phyloP scores from a whole-genome alignment of 2,888 invertebrate species.

The Sericinus montela region DNA sequence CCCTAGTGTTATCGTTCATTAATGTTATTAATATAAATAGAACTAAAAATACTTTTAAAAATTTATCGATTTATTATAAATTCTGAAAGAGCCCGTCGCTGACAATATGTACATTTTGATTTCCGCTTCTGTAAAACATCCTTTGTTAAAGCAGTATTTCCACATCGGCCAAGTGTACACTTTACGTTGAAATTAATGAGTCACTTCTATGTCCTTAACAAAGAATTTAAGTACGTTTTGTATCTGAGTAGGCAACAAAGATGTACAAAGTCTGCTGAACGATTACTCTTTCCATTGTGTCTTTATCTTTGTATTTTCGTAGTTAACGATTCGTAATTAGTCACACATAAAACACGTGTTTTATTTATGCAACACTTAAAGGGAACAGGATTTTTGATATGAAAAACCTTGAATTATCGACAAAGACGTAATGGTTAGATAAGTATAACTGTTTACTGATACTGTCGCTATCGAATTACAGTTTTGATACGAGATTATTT shows the following conservation, averaged over 20 bases:
- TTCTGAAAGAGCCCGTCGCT: too few relatives aligned
- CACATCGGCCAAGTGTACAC: conserved; percentile 13
- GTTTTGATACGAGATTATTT: conserved; percentile 7
- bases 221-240: conserved; percentile 26
- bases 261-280: conserved; percentile 23
- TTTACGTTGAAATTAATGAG: conserved; percentile 28
- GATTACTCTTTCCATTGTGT: conserved; percentile 26
- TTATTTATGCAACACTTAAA: conserved; percentile 5
- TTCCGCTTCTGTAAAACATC: conserved; percentile 1
- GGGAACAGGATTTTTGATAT: conserved; percentile 31
- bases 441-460: conserved; percentile 19
- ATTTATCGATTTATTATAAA: too few relatives aligned
- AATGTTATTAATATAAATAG: too few relatives aligned
- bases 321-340: conserved; percentile 28
- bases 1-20: too few relatives aligned
- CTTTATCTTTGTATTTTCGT: conserved; percentile 28
- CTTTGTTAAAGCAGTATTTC: conserved; percentile 11
- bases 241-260: conserved; percentile 21
- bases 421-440: conserved; percentile 6
- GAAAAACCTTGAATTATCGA: conserved; percentile 26
- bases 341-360: conserved; percentile 3
- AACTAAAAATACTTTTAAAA: too few relatives aligned
- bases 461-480: conserved; percentile 16
- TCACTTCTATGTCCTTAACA: conserved; percentile 28
- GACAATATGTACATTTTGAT: background rate